Percentiles rank a stretch among this genome's conserved stretches.
Evolutionary conservation across 1,140 invertebrate genomes (phyloP).

Genomic region (Lethrus apterus): DNA sequence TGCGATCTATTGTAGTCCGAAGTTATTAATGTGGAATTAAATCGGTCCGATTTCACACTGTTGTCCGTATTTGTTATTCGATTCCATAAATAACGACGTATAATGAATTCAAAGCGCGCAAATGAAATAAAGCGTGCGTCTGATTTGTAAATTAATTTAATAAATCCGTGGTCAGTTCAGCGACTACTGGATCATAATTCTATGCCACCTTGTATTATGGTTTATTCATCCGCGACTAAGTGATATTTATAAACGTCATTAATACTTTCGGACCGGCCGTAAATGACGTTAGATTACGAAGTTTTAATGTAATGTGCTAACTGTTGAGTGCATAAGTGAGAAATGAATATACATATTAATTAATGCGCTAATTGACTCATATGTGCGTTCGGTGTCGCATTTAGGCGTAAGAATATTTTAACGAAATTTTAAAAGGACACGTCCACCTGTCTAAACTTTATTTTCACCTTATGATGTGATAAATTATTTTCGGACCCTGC

Average conservation of each 20-base stretch:
- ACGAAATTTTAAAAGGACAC: too few relatives aligned
- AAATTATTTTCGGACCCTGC: too few relatives aligned
- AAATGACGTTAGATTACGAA: too few relatives aligned
- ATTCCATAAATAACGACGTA: slow-evolving; percentile 21
- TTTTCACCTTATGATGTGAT: too few relatives aligned
- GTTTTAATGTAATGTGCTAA: too few relatives aligned
- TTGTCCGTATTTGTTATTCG: slow-evolving; percentile 27
- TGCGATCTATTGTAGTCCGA: slow-evolving; percentile 4
- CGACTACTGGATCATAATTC: slow-evolving; percentile 22
- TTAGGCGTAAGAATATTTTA: too few relatives aligned
- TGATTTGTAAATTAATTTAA: slow-evolving; percentile 26
- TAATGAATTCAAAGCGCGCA: slow-evolving; percentile 20
- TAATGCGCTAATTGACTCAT: too few relatives aligned
- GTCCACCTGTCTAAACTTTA: too few relatives aligned
- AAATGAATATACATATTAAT: too few relatives aligned
- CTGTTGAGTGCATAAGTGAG: too few relatives aligned
- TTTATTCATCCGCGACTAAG: slow-evolving; percentile 12
- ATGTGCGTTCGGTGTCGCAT: too few relatives aligned
- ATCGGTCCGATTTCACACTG: slow-evolving; percentile 26
- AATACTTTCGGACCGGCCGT: too few relatives aligned
- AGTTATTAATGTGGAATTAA: slow-evolving; percentile 23
- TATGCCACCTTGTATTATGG: slow-evolving; percentile 13
- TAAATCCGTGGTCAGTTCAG: slow-evolving; percentile 22
- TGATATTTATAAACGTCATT: slow-evolving; percentile 15
- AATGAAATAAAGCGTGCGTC: slow-evolving; percentile 16